Conservation (phyloP, 2,113 vertebrate species). For the Dicaeum eximium region DNA sequence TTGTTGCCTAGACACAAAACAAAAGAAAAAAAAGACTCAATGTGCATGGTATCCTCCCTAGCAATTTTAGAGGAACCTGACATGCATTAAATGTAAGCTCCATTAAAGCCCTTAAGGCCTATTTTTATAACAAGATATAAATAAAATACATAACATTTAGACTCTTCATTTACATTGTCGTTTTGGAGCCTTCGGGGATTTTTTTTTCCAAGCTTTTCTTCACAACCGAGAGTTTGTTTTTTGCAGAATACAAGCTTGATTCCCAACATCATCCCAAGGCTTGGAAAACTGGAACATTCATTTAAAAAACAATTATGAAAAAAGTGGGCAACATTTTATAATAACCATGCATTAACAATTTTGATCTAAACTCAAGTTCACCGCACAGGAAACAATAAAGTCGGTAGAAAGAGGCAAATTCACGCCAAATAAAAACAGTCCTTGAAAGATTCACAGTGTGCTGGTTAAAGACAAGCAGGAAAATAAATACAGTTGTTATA, state of each 20-base stretch:
- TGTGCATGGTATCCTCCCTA: not conserved
- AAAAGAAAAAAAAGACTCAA: not conserved
- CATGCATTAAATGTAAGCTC: not conserved
- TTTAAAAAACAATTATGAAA: conserved; percentile 22
- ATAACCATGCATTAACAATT: conserved; percentile 1
- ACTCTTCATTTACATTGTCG: not conserved
- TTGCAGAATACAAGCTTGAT: conserved; percentile 4
- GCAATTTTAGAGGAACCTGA: not conserved
- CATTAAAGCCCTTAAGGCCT: conserved; percentile 5
- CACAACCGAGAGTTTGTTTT: conserved; percentile 12
- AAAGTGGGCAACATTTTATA: conserved; percentile 6
- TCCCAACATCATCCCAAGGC: conserved; percentile 23
- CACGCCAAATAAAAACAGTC: not conserved
- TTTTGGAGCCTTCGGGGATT: conserved; percentile 13
- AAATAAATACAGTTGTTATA: not conserved
- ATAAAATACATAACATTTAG: conserved; percentile 41
- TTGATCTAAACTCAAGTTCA: not conserved
- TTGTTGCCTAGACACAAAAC: not conserved
- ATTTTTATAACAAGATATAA: conserved; percentile 47
- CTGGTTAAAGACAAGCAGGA: not conserved
- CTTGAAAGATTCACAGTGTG: not conserved
- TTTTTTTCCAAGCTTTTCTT: conserved; percentile 25
- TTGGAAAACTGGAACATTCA: conserved; percentile 8
- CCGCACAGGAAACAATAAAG: not conserved
- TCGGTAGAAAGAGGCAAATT: not conserved